These are phyloP conservation scores for Hemicentrotus pulcherrimus DNA, from an alignment of 35 echinoderm and acorn worm species.

Conservation along the genomic window DNA sequence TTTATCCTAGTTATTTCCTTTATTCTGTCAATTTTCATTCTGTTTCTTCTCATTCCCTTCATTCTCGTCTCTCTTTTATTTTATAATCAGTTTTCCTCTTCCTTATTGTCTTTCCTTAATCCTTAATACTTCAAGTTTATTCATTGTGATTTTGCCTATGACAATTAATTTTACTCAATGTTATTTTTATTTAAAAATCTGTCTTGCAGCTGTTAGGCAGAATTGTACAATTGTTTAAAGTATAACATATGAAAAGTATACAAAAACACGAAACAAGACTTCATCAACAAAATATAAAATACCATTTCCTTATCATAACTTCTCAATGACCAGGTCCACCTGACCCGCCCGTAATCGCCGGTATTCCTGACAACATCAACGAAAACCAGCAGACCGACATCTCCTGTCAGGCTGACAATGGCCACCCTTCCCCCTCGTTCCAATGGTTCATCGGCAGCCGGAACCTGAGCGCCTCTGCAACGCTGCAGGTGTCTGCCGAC, in stretches of 20 bases:
- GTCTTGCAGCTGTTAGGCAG: neutral
- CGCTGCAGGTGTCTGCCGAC: neutral
- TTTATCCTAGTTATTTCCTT: too few species aligned
- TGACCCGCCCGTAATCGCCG: neutral
- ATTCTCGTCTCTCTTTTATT: too few species aligned
- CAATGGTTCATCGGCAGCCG: neutral
- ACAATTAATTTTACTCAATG: neutral
- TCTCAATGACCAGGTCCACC: constrained; percentile 5
- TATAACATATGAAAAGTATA: neutral
- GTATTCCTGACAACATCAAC: neutral
- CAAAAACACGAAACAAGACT: neutral
- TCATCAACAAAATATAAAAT: neutral
- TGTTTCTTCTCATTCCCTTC: too few species aligned
- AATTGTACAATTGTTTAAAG: too few species aligned
- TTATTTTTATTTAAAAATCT: neutral
- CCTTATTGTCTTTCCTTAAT: neutral
- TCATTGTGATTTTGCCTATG: neutral
- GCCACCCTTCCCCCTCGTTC: constrained; percentile 21
- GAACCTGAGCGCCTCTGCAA: neutral
- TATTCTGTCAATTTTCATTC: too few species aligned
- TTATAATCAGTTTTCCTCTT: neutral
- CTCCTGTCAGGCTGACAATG: constrained; percentile 20
- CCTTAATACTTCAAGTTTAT: neutral
- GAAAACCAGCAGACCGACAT: neutral
- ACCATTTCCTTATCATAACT: neutral